Base-by-base conservation (phyloP, 1,140 invertebrate species). In the Drosophila watanabei region DNA sequence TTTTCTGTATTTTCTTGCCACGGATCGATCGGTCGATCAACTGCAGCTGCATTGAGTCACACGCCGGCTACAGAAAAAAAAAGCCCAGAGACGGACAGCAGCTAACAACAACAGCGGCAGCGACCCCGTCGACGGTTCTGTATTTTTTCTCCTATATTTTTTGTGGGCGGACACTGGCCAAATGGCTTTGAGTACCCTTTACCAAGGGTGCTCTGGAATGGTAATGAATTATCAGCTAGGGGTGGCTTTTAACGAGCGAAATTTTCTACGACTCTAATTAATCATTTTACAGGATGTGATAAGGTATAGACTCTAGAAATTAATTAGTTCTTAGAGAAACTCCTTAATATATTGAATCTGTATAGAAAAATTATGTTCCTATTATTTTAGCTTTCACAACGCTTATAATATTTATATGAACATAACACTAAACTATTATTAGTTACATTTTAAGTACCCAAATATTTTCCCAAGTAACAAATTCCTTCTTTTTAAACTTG, bases 111-210 rank as follows among this genome's bases (percentile, higher is more conserved):
- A 76, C 64, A 39, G 37, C 66, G n/a, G 32, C 49, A 32, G 43
- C 68, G 51, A 72, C 59, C 59, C 73, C 61, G 61, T 75, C 64
- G 41, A 68, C 58, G 32, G 33, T 66, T 65, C 37, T 54, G 33
- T 46, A 48, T 35, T 33, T 82, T 85, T 56, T 61, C 68, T 77
- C 52, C 14, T 24, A 10, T 59, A 32, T 32, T 60, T 69, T 82
- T 89, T 90, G 86, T 89, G 82, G 86, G 86, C 86, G 86, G 86
- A 84, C 75, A 89, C 86, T 73, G 79, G 69, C 66, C 82, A 85
- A 90, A 90, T 90, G 86, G 79, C 20, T 86, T 82, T 57, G 70
- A 51, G 51, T 86, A 90, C 84, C 61, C 78, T 78, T 58, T 51
- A 33, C 30, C 57, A 37, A 59, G 73, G 56, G 73, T 77, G 46